These are phyloP conservation scores for Heteronetta atricapilla DNA, from an alignment of 2,113 vertebrate genomes.

Conservation along the genomic window DNA sequence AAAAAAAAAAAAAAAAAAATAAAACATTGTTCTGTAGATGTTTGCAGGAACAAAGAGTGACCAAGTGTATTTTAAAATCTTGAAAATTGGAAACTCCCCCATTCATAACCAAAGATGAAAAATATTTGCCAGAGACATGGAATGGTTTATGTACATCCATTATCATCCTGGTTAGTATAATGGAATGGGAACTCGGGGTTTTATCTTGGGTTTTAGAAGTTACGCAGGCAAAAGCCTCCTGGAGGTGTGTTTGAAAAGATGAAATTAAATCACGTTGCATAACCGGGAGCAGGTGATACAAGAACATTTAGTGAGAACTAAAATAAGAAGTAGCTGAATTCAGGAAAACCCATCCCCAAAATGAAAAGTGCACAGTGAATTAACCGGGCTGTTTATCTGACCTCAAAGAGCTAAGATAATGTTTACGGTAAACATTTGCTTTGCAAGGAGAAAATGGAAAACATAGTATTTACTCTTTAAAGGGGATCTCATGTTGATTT, in stretches of 20 bases:
- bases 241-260: background rate
- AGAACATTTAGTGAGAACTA: background rate
- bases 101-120: background rate
- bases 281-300: background rate
- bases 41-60: background rate
- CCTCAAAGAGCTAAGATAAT: background rate
- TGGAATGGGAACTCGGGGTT: background rate
- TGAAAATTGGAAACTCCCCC: background rate
- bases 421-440: background rate
- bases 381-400: background rate
- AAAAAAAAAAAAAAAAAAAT: background rate
- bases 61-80: background rate
- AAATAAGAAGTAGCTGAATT: slow-evolving; percentile 24
- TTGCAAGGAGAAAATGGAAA: background rate
- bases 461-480: background rate
- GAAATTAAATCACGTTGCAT: background rate
- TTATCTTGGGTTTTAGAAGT: background rate
- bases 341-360: background rate
- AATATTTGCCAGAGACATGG: background rate
- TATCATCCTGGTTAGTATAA: background rate
- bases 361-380: slow-evolving; percentile 8
- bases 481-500: background rate
- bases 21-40: background rate
- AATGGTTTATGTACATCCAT: background rate
- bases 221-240: background rate